Evolutionary conservation across 2,113 vertebrate species (phyloP).

Genomic region (Anarhynchus alexandrinus): DNA sequence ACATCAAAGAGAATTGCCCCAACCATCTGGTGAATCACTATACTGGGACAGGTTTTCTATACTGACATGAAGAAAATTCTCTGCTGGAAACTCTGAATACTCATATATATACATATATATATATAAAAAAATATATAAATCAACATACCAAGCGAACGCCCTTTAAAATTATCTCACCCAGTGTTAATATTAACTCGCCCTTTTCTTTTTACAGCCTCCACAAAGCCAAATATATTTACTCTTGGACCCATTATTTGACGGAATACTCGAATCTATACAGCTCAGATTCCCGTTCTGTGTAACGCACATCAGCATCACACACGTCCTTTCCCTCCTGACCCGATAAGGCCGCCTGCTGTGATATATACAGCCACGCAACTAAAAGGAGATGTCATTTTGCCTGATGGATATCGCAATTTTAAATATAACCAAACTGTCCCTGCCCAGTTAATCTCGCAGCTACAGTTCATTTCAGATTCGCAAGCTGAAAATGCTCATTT

Average conservation of each 20-base stretch:
- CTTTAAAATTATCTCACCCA: not conserved
- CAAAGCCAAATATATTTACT: not conserved
- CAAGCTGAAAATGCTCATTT: not conserved
- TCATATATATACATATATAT: too few species aligned
- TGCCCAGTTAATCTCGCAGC: not conserved
- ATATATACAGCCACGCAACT: not conserved
- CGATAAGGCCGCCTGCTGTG: not conserved
- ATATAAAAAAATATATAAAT: not conserved
- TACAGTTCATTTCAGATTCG: not conserved
- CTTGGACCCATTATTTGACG: not conserved
- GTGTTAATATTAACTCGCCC: not conserved
- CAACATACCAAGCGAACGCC: not conserved
- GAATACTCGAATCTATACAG: not conserved
- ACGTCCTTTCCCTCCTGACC: not conserved
- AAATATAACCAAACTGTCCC: not conserved
- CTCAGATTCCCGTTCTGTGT: not conserved
- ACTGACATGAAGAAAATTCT: rapidly evolving
- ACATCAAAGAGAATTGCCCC: not conserved
- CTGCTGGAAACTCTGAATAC: not conserved
- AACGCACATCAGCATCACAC: not conserved
- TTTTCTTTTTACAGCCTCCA: not conserved
- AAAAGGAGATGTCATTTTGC: not conserved
- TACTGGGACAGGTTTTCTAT: not conserved
- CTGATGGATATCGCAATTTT: not conserved
- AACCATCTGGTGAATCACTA: not conserved